phyloP scores from a whole-genome alignment of 1,140 invertebrate genomes.

The Octopus sinensis region DNA sequence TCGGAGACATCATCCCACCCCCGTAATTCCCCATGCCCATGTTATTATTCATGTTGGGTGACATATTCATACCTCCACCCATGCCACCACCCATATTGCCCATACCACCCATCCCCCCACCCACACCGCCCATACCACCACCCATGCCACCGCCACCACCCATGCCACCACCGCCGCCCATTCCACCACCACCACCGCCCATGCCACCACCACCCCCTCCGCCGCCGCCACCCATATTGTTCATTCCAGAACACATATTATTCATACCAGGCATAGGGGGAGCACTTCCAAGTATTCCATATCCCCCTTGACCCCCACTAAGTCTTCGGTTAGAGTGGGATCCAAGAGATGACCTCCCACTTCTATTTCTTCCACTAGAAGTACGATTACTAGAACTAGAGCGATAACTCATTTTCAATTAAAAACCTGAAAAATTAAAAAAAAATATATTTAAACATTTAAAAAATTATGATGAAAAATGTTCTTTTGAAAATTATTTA shows the following conservation, averaged over 20 bases:
- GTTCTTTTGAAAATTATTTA: no score
- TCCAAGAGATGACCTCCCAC: background rate
- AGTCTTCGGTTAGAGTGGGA: background rate
- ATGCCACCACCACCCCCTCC: background rate
- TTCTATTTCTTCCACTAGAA: background rate
- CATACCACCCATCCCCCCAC: background rate
- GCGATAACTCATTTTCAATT: no score
- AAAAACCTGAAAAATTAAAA: no score
- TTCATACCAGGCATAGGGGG: background rate
- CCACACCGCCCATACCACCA: no score
- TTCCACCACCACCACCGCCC: background rate
- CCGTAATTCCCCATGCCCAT: background rate
- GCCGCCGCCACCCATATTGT: background rate
- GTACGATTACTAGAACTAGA: background rate
- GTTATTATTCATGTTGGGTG: conserved; percentile 2
- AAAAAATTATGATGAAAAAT: no score
- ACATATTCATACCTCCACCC: background rate
- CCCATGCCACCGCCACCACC: background rate
- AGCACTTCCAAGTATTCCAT: background rate
- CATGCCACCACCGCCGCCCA: background rate
- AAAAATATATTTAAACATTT: no score
- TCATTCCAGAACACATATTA: background rate
- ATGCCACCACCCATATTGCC: background rate
- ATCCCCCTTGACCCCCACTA: conserved; percentile 1
- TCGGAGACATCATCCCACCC: background rate